Evolutionary conservation across 2,113 vertebrate genomes (phyloP), one percentile per base, ranked within the genome.

Genomic region (Epinephelus lanceolatus): DNA sequence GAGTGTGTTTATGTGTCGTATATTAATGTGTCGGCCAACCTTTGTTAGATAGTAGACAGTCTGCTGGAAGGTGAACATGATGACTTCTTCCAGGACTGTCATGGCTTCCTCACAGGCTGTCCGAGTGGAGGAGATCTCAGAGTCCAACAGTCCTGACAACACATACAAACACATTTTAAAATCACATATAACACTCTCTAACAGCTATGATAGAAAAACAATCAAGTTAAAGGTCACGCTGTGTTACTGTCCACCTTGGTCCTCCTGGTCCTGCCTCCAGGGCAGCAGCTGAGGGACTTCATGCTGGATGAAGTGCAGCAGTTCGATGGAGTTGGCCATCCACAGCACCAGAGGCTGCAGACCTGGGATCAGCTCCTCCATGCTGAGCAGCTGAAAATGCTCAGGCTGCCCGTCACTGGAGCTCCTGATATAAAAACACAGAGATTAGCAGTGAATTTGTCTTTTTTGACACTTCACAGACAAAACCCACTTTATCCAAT

Each of bases 11-110:
- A 17, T 33, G 18, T 62, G 75, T 0, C 75, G 51, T 47, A 47
- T 66, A 33, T 67, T 53, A 40, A 27, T 37, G 71, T 47, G 59
- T n/a, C 11, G 14, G 65, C 91, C 67, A 69, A 96, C 96, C 94
- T 96, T 96, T 33, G 96, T 96, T 40, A 96, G 93, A 71, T 96
- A 96, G 89, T 96, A 96, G 85, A 96, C 95, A 1, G 93, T 94
- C 93, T 96, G 96, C 90, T 96, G 96, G 90, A 96, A 96, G 86
- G 95, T 95, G 78, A 96, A 96, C 95, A 96, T 96, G 92, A 96
- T 95, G 91, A 96, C 95, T 81, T 96, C 96, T 86, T 96, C 95
- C 84, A 96, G 82, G 51, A 96, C 95, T 0, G 95, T 94, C 94
- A 96, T 96, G 91, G 95, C 95, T 79, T 96, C 95, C 77, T 96